Evolutionary conservation across 2,888 invertebrate genomes (phyloP).

Genomic region (Parnassius apollo): DNA sequence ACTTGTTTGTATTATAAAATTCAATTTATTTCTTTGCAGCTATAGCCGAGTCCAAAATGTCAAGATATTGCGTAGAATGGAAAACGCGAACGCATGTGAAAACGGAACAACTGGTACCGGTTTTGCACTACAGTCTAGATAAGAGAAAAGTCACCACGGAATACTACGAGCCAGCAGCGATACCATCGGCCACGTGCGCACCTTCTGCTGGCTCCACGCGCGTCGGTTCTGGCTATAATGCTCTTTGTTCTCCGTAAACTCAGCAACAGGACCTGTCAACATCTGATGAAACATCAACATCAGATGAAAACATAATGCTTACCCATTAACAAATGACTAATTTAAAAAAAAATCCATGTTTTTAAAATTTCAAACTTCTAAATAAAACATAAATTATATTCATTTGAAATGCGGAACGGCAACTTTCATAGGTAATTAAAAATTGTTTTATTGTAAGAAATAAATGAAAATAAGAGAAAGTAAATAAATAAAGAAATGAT

Average conservation of each 20-base stretch:
- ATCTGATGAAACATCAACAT: slow-evolving; percentile 31
- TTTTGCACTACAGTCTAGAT: slow-evolving; percentile 93
- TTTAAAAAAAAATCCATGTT: no score
- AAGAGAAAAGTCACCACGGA: slow-evolving; percentile 93
- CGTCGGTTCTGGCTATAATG: slow-evolving; percentile 83
- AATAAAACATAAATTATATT: no score
- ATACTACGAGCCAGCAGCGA: slow-evolving; percentile 93
- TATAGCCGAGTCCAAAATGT: slow-evolving; percentile 99
- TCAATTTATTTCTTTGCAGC: slow-evolving; percentile 76
- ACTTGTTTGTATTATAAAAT: slow-evolving; percentile 24
- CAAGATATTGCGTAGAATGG: slow-evolving; percentile 89
- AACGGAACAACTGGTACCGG: slow-evolving; percentile 81
- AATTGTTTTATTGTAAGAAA: no score
- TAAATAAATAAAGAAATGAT: no score
- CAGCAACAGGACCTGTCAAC: slow-evolving; percentile 56
- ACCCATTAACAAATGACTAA: no score
- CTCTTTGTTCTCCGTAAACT: slow-evolving; percentile 83
- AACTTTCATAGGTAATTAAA: no score
- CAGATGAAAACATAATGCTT: no score
- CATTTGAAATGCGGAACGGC: no score
- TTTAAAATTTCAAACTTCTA: no score
- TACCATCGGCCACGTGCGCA: slow-evolving; percentile 82
- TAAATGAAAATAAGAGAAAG: no score
- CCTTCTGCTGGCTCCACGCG: slow-evolving; percentile 79
- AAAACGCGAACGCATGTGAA: slow-evolving; percentile 76